Evolutionary conservation across 2,888 invertebrate genomes (phyloP).

Genomic region (Nemotelus nigrinus): DNA sequence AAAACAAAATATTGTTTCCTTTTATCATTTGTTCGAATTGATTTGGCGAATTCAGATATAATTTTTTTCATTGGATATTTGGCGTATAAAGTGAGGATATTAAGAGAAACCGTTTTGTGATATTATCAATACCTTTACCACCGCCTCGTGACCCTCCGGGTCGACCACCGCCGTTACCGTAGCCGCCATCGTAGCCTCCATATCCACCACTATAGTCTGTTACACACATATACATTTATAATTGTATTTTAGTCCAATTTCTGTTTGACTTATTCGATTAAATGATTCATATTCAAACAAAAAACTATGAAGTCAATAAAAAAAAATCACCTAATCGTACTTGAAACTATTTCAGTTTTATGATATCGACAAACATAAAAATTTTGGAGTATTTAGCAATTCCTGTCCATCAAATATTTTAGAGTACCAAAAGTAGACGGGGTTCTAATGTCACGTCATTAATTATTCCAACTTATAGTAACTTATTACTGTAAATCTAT

Average conservation of each 20-base stretch:
- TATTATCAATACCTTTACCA: conserved; percentile 77
- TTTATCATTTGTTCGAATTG: not conserved
- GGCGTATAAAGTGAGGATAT: conserved; percentile 14
- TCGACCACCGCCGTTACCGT: conserved; percentile 82
- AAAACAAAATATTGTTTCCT: conserved; percentile 7
- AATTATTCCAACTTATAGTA: too few species aligned
- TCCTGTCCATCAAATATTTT: too few species aligned
- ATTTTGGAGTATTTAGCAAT: too few species aligned
- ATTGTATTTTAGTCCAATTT: conserved; percentile 47
- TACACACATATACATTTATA: conserved; percentile 48
- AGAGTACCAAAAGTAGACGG: too few species aligned
- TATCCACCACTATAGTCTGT: conserved; percentile 88
- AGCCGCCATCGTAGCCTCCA: conserved; percentile 90
- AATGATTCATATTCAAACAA: too few species aligned
- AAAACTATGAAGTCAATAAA: too few species aligned
- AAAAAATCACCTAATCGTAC: too few species aligned
- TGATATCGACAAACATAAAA: too few species aligned
- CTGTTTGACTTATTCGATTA: too few species aligned
- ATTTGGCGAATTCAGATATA: not conserved
- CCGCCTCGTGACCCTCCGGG: conserved; percentile 84
- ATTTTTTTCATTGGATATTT: not conserved
- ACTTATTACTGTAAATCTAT: too few species aligned
- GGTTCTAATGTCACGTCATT: too few species aligned
- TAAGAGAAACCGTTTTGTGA: conserved; percentile 45
- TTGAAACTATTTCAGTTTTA: too few species aligned